Evolutionary conservation across 2,888 invertebrate species (phyloP).

Genomic region (Tridacna gigas): DNA sequence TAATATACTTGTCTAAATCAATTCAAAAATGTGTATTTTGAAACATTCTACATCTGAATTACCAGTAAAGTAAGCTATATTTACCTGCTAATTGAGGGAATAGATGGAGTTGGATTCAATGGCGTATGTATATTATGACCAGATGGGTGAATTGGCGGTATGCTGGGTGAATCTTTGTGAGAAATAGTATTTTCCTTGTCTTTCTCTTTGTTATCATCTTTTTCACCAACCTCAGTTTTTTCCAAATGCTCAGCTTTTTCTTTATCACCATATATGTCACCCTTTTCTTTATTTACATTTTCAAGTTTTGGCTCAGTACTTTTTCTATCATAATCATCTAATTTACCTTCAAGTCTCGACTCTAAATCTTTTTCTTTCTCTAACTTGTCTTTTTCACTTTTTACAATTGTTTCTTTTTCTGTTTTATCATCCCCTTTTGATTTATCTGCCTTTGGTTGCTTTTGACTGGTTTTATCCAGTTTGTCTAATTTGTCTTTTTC

Average conservation of each 20-base stretch:
- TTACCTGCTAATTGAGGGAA: slow-evolving; percentile 75
- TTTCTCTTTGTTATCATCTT: slow-evolving; percentile 15
- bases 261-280: slow-evolving; percentile 50
- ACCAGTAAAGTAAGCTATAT: slow-evolving; percentile 24
- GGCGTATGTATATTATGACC: slow-evolving; percentile 55
- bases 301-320: slow-evolving; percentile 53
- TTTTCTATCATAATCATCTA: slow-evolving; percentile 53
- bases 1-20: too few relatives aligned
- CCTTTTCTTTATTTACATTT: slow-evolving; percentile 46
- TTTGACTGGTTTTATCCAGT: slow-evolving; percentile 47
- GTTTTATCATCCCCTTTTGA: slow-evolving; percentile 32
- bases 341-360: slow-evolving; percentile 42
- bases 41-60: too few relatives aligned
- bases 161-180: slow-evolving; percentile 58
- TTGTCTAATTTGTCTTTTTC: slow-evolving; percentile 47
- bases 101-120: slow-evolving; percentile 69
- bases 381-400: slow-evolving; percentile 40
- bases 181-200: slow-evolving; percentile 56
- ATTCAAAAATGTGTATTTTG: too few relatives aligned
- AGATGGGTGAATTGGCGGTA: slow-evolving; percentile 62
- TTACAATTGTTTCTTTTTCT: slow-evolving; percentile 36
- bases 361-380: slow-evolving; percentile 54
- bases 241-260: slow-evolving; percentile 56
- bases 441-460: slow-evolving; percentile 49
- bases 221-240: neutral